A percentile compares a stretch with the other conserved stretches of the same genome.
Conservation (phyloP, 92 coral and sea anemone species). For the Nematostella vectensis region DNA sequence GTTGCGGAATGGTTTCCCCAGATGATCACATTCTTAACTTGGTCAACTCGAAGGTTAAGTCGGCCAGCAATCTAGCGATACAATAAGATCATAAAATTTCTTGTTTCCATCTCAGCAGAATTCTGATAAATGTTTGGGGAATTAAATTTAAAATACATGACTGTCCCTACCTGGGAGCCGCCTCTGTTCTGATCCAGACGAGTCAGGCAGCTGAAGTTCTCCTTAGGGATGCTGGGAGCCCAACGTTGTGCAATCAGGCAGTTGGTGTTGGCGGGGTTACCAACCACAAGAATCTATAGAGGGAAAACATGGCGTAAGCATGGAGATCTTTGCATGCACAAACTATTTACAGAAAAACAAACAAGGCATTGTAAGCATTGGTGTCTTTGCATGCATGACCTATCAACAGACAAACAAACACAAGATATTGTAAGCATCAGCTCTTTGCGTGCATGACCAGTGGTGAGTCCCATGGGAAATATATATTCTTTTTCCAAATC, state of each 20-base stretch:
- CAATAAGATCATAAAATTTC: not conserved
- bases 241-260: conserved; percentile 65
- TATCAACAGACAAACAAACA: no score
- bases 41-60: conserved; percentile 40
- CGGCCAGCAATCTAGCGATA: conserved; percentile 64
- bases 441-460: no score
- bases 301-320: no score
- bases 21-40: conserved; percentile 71
- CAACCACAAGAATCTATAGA: conserved; percentile 80
- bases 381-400: no score
- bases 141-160: not conserved
- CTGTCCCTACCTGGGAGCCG: conserved; percentile 61
- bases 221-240: conserved; percentile 81
- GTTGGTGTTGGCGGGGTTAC: conserved; percentile 99
- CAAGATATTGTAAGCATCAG: no score
- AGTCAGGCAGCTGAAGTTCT: conserved; percentile 82
- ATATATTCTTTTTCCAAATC: no score
- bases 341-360: not conserved
- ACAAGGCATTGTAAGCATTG: no score
- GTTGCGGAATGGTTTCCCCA: conserved; percentile 99
- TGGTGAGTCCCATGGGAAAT: no score
- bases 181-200: conserved; percentile 97
- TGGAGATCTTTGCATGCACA: not conserved
- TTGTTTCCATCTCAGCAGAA: not conserved
- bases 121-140: not conserved